Percentiles rank a stretch among this genome's conserved stretches.
phyloP scores from a whole-genome alignment of 2,113 vertebrate species.

The Cairina moschata region DNA sequence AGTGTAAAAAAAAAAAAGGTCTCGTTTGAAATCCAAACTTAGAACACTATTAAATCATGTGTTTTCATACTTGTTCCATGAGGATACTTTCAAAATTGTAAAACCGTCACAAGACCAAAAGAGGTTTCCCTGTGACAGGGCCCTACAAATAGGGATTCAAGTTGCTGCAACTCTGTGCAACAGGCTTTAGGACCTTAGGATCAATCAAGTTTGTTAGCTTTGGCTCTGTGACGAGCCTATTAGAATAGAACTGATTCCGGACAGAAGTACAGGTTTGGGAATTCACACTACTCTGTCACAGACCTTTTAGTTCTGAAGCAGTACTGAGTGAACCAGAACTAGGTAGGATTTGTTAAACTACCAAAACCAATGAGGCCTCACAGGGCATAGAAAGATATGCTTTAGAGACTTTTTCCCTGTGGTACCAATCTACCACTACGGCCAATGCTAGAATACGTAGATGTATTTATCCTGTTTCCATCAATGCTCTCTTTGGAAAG shows the following conservation, averaged over 20 bases:
- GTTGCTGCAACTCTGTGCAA: not conserved
- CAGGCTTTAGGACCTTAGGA: not conserved
- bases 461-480: not conserved
- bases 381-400: not conserved
- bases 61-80: not conserved
- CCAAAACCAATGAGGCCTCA: not conserved
- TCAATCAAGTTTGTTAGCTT: not conserved
- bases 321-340: not conserved
- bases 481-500: not conserved
- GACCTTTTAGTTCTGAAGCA: not conserved
- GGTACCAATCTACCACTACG: not conserved
- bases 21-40: not conserved
- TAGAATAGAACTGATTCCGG: no score
- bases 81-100: not conserved
- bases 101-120: not conserved
- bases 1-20: not conserved
- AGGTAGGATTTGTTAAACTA: not conserved
- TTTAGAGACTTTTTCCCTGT: not conserved
- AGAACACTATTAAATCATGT: not conserved
- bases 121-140: not conserved
- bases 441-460: not conserved
- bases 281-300: not conserved
- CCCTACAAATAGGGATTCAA: not conserved
- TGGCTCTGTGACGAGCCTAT: no score
- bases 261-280: not conserved